Percentiles rank a stretch among this genome's conserved stretches.
These are phyloP conservation scores for Brachymystax lenok DNA, from an alignment of 2,797 vertebrate genomes.

Conservation along the genomic window DNA sequence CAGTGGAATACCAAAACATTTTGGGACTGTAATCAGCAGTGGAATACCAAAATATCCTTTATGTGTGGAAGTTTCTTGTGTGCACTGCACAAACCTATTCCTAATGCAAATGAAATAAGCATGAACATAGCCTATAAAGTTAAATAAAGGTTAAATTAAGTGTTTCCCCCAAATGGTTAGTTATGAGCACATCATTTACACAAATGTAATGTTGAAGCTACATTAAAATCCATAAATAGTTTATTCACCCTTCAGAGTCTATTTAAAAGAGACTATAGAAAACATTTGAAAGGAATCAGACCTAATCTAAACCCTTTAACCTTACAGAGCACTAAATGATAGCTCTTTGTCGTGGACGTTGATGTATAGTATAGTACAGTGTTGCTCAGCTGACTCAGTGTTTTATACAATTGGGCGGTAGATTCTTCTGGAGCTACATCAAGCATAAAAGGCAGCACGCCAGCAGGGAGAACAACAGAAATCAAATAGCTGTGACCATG, in stretches of 20 bases:
- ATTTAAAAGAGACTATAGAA: not conserved
- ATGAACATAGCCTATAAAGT: no score
- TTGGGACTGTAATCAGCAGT: no score
- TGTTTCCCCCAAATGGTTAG: no score
- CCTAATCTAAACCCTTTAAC: not conserved
- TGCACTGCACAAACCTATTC: not conserved
- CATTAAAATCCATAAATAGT: not conserved
- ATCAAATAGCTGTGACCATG: conserved; percentile 54
- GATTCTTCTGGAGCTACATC: conserved; percentile 62
- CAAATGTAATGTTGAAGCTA: not conserved
- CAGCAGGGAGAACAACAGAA: conserved; percentile 50
- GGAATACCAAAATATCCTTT: no score
- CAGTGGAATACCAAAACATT: no score
- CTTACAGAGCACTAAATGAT: conserved; percentile 8
- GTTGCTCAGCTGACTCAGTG: conserved; percentile 52
- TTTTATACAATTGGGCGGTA: conserved; percentile 51
- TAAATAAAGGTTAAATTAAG: no score
- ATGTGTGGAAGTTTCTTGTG: not conserved
- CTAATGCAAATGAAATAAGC: no score
- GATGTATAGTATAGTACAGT: conserved; percentile 31
- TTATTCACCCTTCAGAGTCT: not conserved
- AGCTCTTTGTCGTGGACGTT: conserved; percentile 8
- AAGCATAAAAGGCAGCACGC: conserved; percentile 59
- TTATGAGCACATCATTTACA: no score
- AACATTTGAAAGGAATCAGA: not conserved